Conservation (phyloP, 2,888 invertebrate species). For the Melikaiella ostensackeni region DNA sequence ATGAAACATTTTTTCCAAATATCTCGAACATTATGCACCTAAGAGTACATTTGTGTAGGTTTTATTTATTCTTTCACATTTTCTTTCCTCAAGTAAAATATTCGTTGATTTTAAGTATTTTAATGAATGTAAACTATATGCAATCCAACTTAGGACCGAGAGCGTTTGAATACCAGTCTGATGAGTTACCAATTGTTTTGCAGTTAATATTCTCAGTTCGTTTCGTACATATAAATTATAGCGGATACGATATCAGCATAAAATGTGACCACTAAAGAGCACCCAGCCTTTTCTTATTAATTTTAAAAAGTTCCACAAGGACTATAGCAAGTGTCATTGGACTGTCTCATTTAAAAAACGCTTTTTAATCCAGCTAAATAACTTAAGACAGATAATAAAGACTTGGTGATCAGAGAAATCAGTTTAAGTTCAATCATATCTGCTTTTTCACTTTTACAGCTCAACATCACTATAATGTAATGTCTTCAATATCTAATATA, state of each 20-base stretch:
- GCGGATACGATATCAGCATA: conserved; percentile 12
- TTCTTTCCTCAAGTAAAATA: background rate
- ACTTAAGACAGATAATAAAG: background rate
- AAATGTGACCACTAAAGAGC: conserved; percentile 1
- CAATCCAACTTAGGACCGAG: conserved; percentile 18
- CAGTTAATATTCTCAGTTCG: background rate
- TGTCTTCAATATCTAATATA: background rate
- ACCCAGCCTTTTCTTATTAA: background rate
- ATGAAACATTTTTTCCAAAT: background rate
- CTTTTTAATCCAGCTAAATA: background rate
- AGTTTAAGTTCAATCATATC: background rate
- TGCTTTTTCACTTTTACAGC: background rate
- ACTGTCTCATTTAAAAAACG: background rate
- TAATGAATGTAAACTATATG: conserved; percentile 7
- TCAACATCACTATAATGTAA: too few species aligned
- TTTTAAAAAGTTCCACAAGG: background rate
- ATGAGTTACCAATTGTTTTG: conserved; percentile 17
- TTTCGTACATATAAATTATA: conserved; percentile 3
- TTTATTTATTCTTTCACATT: background rate
- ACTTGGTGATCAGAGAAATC: too few species aligned
- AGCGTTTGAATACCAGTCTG: conserved; percentile 7
- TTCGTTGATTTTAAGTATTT: background rate
- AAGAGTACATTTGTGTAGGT: background rate
- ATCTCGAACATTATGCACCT: background rate
- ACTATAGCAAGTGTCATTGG: background rate